These are phyloP conservation scores for Uropetala carovei DNA, from an alignment of 2,888 invertebrate genomes.

Conservation along the genomic window DNA sequence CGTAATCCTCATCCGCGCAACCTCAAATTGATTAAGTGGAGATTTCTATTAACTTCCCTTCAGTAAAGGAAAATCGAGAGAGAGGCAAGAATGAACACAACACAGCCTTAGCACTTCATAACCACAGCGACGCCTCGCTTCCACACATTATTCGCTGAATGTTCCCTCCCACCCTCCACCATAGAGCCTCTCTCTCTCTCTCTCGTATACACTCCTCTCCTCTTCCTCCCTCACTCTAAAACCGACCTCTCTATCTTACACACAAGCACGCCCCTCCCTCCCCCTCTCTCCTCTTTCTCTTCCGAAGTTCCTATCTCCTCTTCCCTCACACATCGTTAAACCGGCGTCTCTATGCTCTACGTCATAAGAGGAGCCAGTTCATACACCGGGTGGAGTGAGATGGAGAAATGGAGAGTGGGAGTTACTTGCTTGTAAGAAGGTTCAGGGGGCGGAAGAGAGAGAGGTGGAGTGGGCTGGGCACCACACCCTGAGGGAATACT, in stretches of 20 bases:
- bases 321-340: slow-evolving; percentile 49
- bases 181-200: neutral
- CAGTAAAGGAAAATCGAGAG: neutral
- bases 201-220: neutral
- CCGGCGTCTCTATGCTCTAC: slow-evolving; percentile 38
- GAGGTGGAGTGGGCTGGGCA: neutral
- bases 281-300: neutral
- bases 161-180: neutral
- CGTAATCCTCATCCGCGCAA: neutral
- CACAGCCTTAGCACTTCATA: slow-evolving; percentile 52
- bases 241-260: neutral
- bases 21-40: slow-evolving; percentile 42
- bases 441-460: neutral
- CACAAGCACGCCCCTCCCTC: neutral
- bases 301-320: neutral
- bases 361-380: slow-evolving; percentile 38
- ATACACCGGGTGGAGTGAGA: slow-evolving; percentile 6
- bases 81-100: slow-evolving; percentile 41
- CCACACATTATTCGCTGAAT: neutral
- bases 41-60: slow-evolving; percentile 43
- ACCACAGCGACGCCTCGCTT: slow-evolving; percentile 47
- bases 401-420: neutral
- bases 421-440: neutral
- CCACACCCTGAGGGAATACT: slow-evolving; percentile 43
- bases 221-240: neutral